These are phyloP conservation scores for Psilopogon haemacephalus DNA, from an alignment of 2,113 vertebrate genomes.

Conservation along the genomic window DNA sequence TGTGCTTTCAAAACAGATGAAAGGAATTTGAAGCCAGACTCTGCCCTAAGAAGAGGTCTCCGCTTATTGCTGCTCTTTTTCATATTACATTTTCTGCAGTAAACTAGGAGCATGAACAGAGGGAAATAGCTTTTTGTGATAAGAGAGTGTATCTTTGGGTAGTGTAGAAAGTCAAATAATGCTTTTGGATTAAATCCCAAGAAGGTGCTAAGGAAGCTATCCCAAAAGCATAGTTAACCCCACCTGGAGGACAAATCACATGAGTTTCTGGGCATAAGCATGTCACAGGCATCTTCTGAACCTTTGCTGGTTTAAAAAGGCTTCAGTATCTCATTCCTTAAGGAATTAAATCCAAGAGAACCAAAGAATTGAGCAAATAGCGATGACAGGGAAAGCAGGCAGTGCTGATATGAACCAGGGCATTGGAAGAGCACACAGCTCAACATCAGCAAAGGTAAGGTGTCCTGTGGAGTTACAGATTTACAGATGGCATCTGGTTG, in stretches of 20 bases:
- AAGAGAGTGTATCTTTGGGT: not conserved
- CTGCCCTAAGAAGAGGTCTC: not conserved
- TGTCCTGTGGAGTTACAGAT: rapidly evolving
- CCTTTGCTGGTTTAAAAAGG: not conserved
- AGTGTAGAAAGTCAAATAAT: not conserved
- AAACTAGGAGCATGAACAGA: not conserved
- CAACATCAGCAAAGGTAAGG: not conserved
- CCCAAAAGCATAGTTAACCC: not conserved
- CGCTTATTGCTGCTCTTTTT: not conserved
- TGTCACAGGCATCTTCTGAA: not conserved
- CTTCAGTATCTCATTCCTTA: not conserved
- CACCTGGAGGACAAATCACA: not conserved
- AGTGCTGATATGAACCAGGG: not conserved
- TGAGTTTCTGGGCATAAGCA: not conserved
- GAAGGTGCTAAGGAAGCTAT: not conserved
- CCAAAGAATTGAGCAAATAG: not conserved
- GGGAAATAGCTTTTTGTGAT: not conserved
- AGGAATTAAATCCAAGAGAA: not conserved
- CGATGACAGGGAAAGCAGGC: not conserved
- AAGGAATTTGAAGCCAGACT: not conserved
- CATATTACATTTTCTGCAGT: not conserved
- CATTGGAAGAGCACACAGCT: not conserved
- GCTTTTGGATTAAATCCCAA: not conserved
- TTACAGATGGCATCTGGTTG: too few relatives aligned
- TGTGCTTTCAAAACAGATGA: not conserved